A percentile compares a stretch with the other conserved stretches of the same genome.
These are phyloP conservation scores for Drosophila sp. DNA, from an alignment of 1,140 invertebrate genomes.

Conservation along the genomic window DNA sequence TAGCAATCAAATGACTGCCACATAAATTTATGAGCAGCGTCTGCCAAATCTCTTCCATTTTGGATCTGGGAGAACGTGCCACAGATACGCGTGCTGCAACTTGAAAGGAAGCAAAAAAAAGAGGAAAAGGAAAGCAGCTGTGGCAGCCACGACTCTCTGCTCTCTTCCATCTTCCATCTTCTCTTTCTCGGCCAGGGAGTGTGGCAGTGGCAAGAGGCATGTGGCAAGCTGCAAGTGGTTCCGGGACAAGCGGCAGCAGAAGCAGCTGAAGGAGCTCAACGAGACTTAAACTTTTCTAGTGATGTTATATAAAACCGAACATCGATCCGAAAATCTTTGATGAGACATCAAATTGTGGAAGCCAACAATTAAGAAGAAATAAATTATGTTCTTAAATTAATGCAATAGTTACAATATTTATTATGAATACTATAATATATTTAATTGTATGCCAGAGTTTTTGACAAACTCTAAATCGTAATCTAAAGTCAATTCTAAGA, in stretches of 20 bases:
- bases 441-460: too few species aligned
- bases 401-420: too few species aligned
- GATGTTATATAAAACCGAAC: background rate
- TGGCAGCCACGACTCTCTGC: background rate
- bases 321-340: too few species aligned
- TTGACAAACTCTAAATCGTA: too few species aligned
- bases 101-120: background rate
- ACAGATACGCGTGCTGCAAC: constrained; percentile 37
- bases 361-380: too few species aligned
- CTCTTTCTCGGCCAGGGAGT: too few species aligned
- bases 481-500: too few species aligned
- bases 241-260: constrained; percentile 1
- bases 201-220: background rate
- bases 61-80: constrained; percentile 16
- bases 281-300: constrained; percentile 1
- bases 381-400: too few species aligned
- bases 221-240: constrained; percentile 5
- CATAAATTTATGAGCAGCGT: constrained; percentile 74
- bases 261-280: constrained; percentile 16
- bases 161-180: too few species aligned
- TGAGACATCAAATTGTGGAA: too few species aligned
- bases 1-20: constrained; percentile 72
- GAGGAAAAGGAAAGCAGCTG: background rate
- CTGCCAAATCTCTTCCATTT: constrained; percentile 61
- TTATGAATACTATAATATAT: too few species aligned